Evolutionary conservation across 1,140 invertebrate species (phyloP), one percentile per base, ranked within the genome.

Genomic region (Idris sp.): DNA sequence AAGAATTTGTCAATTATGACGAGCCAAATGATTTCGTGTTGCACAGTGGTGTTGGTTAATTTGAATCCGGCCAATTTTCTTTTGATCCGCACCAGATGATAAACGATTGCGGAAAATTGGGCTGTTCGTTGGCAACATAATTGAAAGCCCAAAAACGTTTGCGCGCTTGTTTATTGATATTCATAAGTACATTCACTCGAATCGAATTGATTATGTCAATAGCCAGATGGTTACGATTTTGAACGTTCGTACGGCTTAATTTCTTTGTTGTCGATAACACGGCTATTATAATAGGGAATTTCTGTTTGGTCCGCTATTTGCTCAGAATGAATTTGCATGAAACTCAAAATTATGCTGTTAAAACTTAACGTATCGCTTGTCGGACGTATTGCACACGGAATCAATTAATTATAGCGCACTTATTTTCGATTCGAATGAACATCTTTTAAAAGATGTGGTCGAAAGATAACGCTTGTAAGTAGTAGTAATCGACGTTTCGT

Each of bases 401-500:
- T 53, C 59, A 73, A 73, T 65, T 65, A 73, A 65, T 65, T 65
- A 73, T 38, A 4, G 46, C 18, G 31, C n/a, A 33, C 53, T 58
- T 44, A 26, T 43, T 48, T 11, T 10, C 38, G 19, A 4, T 2
- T n/a, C 11, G 54, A 51, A 62, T 58, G 54, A 59, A 46, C 43
- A 65, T 69, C 65, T 31, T 61, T 64, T 26, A 40, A 46, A 58
- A 69, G 59, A 76, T 75, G 38, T 11, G 15, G 51, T 22, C n/a
- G 19, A 22, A n/a, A 59, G 64, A 69, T 75, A 64, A 5, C 26
- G 30, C 41, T 40, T 49, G 49, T 67, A 69, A 75, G 65, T 75
- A 75, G 73, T 65, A 53, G 64, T 75, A 75, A 69, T 75, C 73
- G 65, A 75, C 59, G 65, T 76, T 76, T 65, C 74, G 74, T 76